These are phyloP conservation scores for Chelmon rostratus DNA, from an alignment of 2,797 vertebrate species.

Conservation along the genomic window DNA sequence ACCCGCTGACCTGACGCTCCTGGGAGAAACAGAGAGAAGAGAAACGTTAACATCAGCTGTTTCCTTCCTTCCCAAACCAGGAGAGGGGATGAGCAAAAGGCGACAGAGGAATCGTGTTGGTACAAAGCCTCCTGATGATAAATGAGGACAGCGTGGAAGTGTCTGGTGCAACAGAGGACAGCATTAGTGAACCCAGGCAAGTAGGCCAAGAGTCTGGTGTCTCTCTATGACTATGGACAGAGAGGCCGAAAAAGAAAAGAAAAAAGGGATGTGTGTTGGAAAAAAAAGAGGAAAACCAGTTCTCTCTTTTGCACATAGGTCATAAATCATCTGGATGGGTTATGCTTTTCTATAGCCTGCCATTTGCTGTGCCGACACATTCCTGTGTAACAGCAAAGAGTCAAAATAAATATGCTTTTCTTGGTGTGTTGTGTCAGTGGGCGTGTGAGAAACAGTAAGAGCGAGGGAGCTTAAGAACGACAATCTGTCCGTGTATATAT, in stretches of 20 bases:
- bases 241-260: constrained; percentile 14
- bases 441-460: constrained; percentile 62
- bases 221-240: constrained; percentile 61
- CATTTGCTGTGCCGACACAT: constrained; percentile 80
- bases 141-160: constrained; percentile 70
- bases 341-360: constrained; percentile 73
- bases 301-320: constrained; percentile 63
- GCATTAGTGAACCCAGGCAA: constrained; percentile 75
- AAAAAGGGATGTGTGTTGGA: constrained; percentile 18
- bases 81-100: constrained; percentile 26
- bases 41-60: constrained; percentile 41
- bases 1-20: constrained; percentile 83
- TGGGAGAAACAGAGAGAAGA: constrained; percentile 54
- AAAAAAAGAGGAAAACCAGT: constrained; percentile 57
- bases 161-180: constrained; percentile 74
- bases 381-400: constrained; percentile 75
- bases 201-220: constrained; percentile 78
- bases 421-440: constrained; percentile 67
- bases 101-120: constrained; percentile 39
- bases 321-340: constrained; percentile 80
- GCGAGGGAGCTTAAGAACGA: constrained; percentile 55
- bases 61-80: constrained; percentile 24
- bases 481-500: constrained; percentile 40
- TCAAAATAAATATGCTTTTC: constrained; percentile 82
- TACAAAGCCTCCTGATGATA: constrained; percentile 69